These are phyloP conservation scores for Gryon sp. DNA, from an alignment of 1,140 invertebrate genomes.

Conservation along the genomic window DNA sequence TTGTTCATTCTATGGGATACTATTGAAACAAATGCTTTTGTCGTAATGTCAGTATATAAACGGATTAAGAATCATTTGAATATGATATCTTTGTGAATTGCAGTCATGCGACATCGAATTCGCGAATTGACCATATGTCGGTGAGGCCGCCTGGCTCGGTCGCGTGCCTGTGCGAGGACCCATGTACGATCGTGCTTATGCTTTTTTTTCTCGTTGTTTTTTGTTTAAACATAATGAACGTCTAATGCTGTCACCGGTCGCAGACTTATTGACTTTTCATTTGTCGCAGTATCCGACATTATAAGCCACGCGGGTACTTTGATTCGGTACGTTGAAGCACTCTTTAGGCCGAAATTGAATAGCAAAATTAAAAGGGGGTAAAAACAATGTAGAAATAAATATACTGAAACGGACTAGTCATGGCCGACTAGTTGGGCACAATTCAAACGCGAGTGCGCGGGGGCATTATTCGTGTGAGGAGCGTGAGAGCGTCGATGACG, in stretches of 20 bases:
- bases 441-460: slow-evolving; percentile 5
- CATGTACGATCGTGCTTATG: too few species aligned
- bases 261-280: slow-evolving; percentile 75
- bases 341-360: slow-evolving; percentile 10
- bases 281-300: slow-evolving; percentile 67
- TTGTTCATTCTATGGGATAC: slow-evolving; percentile 35
- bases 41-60: not conserved
- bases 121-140: slow-evolving; percentile 72
- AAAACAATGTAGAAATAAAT: slow-evolving; percentile 59
- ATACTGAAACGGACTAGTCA: slow-evolving; percentile 42
- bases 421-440: not conserved
- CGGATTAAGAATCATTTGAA: slow-evolving; percentile 20
- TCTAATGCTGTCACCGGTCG: slow-evolving; percentile 73
- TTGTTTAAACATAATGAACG: slow-evolving; percentile 73
- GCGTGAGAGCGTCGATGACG: slow-evolving; percentile 49
- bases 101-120: slow-evolving; percentile 8
- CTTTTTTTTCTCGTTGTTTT: slow-evolving; percentile 64
- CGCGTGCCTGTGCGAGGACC: slow-evolving; percentile 74
- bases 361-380: slow-evolving; percentile 27
- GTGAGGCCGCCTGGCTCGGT: slow-evolving; percentile 58
- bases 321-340: slow-evolving; percentile 50
- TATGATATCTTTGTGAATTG: slow-evolving; percentile 50
- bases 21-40: slow-evolving; percentile 40
- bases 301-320: slow-evolving; percentile 64
- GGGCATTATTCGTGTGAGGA: slow-evolving; percentile 28